Evolutionary conservation across 2,113 vertebrate species (phyloP).

Genomic region (Anguilla japonica): DNA sequence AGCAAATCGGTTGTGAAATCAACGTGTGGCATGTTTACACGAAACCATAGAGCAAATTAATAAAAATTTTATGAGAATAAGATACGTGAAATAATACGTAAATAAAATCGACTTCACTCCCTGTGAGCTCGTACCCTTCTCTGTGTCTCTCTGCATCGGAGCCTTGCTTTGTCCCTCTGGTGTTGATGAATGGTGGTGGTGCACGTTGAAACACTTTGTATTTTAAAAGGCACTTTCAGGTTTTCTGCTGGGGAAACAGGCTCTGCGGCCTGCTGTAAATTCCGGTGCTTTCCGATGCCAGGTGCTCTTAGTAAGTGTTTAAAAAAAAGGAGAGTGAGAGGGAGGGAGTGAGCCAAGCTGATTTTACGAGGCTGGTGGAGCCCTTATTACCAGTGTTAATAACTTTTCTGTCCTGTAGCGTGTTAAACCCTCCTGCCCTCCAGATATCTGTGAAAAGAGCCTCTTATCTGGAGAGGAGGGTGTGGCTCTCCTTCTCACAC

Average conservation of each 20-base stretch:
- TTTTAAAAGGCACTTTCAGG: conserved; percentile 2
- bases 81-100: no score
- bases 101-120: no score
- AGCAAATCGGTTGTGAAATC: neutral
- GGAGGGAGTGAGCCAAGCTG: neutral
- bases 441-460: conserved; percentile 9
- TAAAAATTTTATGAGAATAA: no score
- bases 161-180: neutral
- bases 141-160: neutral
- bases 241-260: neutral
- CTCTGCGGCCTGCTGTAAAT: conserved; percentile 7
- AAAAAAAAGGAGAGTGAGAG: neutral
- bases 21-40: no score
- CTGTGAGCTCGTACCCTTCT: neutral
- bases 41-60: no score
- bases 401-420: neutral
- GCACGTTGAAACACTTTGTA: conserved; percentile 7
- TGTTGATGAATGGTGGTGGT: neutral
- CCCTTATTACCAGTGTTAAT: conserved; percentile 10
- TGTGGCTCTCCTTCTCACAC: conserved; percentile 1
- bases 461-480: conserved; percentile 14
- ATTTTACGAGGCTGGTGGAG: neutral
- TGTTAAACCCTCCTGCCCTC: neutral
- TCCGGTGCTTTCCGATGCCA: neutral
- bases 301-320: neutral